A percentile compares a stretch with the other conserved stretches of the same genome.
Conservation (phyloP, 2,797 vertebrate genomes). For the Triplophysa bombifrons region DNA sequence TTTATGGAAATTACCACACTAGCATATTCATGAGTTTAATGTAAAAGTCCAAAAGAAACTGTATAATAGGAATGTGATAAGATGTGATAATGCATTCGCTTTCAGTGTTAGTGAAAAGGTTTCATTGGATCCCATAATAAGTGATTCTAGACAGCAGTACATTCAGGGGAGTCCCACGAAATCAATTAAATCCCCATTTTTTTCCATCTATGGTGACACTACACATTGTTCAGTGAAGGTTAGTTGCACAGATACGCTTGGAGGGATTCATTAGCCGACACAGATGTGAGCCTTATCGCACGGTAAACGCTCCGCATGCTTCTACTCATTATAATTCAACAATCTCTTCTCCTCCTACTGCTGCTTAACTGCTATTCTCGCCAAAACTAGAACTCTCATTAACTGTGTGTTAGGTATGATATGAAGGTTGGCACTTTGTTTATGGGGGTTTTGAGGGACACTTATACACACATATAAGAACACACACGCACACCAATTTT, state of each 20-base stretch:
- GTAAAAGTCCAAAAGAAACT: neutral
- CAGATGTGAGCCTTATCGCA: conserved; percentile 44
- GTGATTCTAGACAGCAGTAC: neutral
- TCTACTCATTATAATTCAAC: conserved; percentile 44
- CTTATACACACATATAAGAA: conserved; percentile 12
- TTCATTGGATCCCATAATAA: neutral
- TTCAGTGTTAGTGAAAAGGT: neutral
- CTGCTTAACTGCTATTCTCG: conserved; percentile 49
- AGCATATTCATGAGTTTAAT: neutral
- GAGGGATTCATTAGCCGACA: conserved; percentile 41
- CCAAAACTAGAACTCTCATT: conserved; percentile 12
- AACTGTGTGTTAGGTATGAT: conserved; percentile 31
- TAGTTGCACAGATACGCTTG: neutral
- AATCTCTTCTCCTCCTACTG: conserved; percentile 11
- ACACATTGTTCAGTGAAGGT: conserved; percentile 15
- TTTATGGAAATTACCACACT: neutral
- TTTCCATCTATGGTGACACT: neutral
- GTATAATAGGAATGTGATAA: neutral
- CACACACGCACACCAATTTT: conserved; percentile 12
- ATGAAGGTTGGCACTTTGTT: conserved; percentile 45
- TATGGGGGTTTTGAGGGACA: conserved; percentile 43
- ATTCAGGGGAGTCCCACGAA: conserved; percentile 15
- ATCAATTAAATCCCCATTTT: conserved; percentile 32
- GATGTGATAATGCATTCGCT: neutral
- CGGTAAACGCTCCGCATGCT: conserved; percentile 14